Percentiles rank a stretch among this genome's conserved stretches.
phyloP scores from a whole-genome alignment of 1,140 invertebrate genomes.

The Drosophila nasuta region DNA sequence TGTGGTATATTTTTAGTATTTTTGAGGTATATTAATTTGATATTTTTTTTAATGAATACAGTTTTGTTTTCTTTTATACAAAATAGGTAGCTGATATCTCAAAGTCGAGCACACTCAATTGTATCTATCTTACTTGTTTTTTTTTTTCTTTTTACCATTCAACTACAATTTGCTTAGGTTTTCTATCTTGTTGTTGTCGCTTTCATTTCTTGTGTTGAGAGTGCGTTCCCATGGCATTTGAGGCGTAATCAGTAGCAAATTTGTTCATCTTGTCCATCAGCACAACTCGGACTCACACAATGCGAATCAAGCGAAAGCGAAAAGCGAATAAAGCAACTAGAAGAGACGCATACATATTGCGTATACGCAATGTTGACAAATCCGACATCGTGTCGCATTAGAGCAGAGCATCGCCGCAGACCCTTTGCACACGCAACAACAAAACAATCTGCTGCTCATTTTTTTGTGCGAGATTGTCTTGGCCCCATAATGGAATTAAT shows the following conservation, averaged over 20 bases:
- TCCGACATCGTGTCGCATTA: slow-evolving; percentile 74
- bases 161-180: slow-evolving; percentile 60
- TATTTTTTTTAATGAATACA: too few relatives aligned
- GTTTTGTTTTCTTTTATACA: too few relatives aligned
- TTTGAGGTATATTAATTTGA: too few relatives aligned
- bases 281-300: slow-evolving; percentile 24
- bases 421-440: slow-evolving; percentile 14
- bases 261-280: slow-evolving; percentile 61
- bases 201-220: background rate
- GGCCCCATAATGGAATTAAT: slow-evolving; percentile 75
- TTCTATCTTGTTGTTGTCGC: slow-evolving; percentile 4
- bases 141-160: slow-evolving; percentile 44
- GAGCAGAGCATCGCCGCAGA: slow-evolving; percentile 35
- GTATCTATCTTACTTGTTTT: too few relatives aligned
- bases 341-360: slow-evolving; percentile 21
- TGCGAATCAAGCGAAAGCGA: slow-evolving; percentile 19
- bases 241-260: slow-evolving; percentile 74
- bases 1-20: too few relatives aligned
- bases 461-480: slow-evolving; percentile 64
- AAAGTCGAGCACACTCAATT: too few relatives aligned
- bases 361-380: slow-evolving; percentile 74
- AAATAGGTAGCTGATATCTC: too few relatives aligned
- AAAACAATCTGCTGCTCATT: slow-evolving; percentile 10
- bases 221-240: slow-evolving; percentile 58
- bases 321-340: slow-evolving; percentile 19